Evolutionary conservation across 2,113 vertebrate species (phyloP).

Genomic region (Narcine bancroftii): DNA sequence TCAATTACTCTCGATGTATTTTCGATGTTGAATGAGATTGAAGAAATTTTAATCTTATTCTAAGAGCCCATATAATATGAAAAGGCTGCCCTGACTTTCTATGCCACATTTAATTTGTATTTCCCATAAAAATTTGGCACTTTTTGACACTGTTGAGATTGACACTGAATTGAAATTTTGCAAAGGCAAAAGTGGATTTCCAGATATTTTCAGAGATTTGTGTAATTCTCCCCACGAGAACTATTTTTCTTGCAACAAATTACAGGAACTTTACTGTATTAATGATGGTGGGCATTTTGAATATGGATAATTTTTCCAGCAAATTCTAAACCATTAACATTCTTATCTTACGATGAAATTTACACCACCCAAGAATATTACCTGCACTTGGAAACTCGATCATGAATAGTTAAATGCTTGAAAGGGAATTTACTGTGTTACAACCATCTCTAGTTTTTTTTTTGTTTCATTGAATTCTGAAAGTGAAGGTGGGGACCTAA

Average conservation of each 20-base stretch:
- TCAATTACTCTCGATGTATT: neutral
- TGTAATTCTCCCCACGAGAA: neutral
- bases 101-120: neutral
- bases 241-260: too few relatives aligned
- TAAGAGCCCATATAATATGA: neutral
- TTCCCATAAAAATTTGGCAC: neutral
- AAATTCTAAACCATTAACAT: neutral
- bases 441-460: neutral
- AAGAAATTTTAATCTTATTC: neutral
- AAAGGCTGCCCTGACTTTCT: neutral
- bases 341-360: neutral
- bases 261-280: too few relatives aligned
- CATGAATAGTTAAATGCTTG: neutral
- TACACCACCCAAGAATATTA: neutral
- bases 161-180: neutral
- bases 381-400: neutral
- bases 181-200: neutral
- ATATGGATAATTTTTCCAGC: neutral
- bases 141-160: neutral
- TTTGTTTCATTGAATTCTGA: neutral
- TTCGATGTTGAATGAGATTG: neutral
- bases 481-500: neutral
- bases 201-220: neutral
- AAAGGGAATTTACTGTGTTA: neutral
- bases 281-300: too few relatives aligned